Evolutionary conservation across 35 echinoderm and acorn worm species (phyloP), one percentile per base, ranked within the genome.

Genomic region (Strongylocentrotus purpuratus): DNA sequence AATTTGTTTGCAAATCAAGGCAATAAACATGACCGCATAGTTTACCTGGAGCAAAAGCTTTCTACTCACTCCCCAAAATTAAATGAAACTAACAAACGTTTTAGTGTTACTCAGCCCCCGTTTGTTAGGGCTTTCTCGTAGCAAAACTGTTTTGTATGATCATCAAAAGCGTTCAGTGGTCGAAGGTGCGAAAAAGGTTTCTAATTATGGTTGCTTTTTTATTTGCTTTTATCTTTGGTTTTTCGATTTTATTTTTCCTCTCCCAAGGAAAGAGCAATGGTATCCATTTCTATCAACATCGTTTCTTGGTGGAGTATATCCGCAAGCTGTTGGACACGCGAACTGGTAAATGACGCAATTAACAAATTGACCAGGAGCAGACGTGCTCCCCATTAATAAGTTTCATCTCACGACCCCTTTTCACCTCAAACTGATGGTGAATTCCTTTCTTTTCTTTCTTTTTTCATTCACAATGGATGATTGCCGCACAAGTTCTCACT

Each of bases 331-430:
- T n/a, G 65, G 65, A 78, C 22, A 78, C 65, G 65, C 65, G 0
- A 78, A 78, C 20, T 78, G 15, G 65, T 78, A 78, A 78, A 78
- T 78, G 65, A 78, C 65, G 65, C 65, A 78, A 78, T 78, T 78
- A 78, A 78, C 65, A 78, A 78, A 78, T 78, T 78, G 65, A 28
- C 65, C 65, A 78, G 65, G 65, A 78, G 65, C 65, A n/a, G 25
- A 0, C 65, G 65, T 78, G 65, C 65, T 78, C 65, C 65, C 25
- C 22, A 78, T 78, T 78, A 78, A 78, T 22, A n/a, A 78, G 4
- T n/a, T 78, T 78, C 6, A n/a, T n/a, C 65, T 28, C 28, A 12
- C 50, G 15, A 41, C 35, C 50, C 50, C 15, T 55, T 55, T 15
- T 55, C 50, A 55, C 50, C 50, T 55, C 20, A n/a, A 78, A 78